A percentile compares a stretch with the other conserved stretches of the same genome.
Evolutionary conservation across 2,113 vertebrate species (phyloP).

Genomic region (Eonycteris spelaea): DNA sequence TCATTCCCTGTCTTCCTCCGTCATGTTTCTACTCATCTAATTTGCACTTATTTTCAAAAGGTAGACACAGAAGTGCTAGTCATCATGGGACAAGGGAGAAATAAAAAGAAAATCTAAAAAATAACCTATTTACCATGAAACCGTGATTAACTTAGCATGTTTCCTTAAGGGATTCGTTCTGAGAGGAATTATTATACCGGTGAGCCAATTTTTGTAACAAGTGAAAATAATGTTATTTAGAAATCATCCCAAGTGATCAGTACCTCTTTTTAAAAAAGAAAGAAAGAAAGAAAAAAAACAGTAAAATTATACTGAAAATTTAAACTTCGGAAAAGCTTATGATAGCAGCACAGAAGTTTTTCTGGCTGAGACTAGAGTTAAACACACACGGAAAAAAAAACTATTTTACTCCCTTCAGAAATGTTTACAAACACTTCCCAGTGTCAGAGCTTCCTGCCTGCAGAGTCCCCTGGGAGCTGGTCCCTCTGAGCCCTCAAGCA

Average conservation of each 20-base stretch:
- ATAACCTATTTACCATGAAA: conserved; percentile 24
- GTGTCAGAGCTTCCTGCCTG: not conserved
- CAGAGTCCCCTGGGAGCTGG: rapidly evolving
- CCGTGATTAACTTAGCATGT: not conserved
- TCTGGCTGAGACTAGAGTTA: not conserved
- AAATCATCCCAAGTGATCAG: not conserved
- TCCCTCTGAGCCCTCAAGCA: not conserved
- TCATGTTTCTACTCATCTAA: not conserved
- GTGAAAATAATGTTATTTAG: not conserved
- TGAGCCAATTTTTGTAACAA: not conserved
- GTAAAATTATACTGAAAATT: not conserved
- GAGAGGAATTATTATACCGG: not conserved
- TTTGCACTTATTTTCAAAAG: conserved; percentile 26
- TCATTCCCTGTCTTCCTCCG: not conserved
- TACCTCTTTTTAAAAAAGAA: not conserved
- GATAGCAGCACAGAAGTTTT: not conserved
- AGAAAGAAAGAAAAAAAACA: not conserved
- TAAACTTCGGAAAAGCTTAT: not conserved
- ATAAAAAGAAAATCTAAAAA: not conserved
- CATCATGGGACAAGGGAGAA: not conserved
- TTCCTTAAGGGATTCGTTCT: not conserved
- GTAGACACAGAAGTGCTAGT: not conserved
- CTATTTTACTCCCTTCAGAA: not conserved
- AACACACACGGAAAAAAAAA: not conserved
- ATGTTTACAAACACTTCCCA: not conserved